Percentiles rank a stretch among this genome's conserved stretches.
Evolutionary conservation across 1,140 invertebrate genomes (phyloP).

Genomic region (Scylla paramamosain): DNA sequence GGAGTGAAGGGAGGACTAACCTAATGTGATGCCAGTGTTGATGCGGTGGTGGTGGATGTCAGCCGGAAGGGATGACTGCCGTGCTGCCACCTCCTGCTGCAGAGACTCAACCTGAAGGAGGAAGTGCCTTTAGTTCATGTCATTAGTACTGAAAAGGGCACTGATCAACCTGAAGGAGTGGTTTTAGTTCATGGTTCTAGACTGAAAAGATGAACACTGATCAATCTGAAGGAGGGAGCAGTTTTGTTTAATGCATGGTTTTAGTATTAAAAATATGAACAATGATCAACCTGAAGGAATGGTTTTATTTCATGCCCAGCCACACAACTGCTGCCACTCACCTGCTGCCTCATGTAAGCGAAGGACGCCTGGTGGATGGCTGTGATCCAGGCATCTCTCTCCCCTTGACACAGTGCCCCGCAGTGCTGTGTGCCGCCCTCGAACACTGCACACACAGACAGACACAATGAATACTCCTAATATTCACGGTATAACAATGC

Average conservation of each 20-base stretch:
- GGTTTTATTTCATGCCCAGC: too few species aligned
- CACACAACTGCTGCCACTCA: background rate
- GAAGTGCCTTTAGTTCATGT: background rate
- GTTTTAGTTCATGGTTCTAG: too few species aligned
- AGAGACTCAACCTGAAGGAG: slow-evolving; percentile 84
- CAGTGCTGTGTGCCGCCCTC: slow-evolving; percentile 90
- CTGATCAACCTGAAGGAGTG: too few species aligned
- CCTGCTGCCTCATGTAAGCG: slow-evolving; percentile 88
- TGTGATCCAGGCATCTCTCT: slow-evolving; percentile 93
- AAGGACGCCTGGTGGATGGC: slow-evolving; percentile 92
- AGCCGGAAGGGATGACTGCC: slow-evolving; percentile 73
- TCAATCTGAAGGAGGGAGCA: too few species aligned
- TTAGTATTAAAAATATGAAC: too few species aligned
- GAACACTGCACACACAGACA: slow-evolving; percentile 46
- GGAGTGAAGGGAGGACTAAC: slow-evolving; percentile 46
- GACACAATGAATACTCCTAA: background rate
- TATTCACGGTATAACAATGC: too few species aligned
- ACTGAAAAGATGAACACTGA: too few species aligned
- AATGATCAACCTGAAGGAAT: too few species aligned
- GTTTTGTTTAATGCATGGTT: too few species aligned
- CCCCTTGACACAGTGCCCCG: slow-evolving; percentile 88
- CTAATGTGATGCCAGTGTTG: slow-evolving; percentile 68
- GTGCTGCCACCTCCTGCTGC: slow-evolving; percentile 80
- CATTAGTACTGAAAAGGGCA: too few species aligned
- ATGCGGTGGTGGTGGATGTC: slow-evolving; percentile 67